Percentiles rank a stretch among this genome's conserved stretches.
These are phyloP conservation scores for Catharus ustulatus DNA, from an alignment of 2,797 vertebrate species.

Conservation along the genomic window DNA sequence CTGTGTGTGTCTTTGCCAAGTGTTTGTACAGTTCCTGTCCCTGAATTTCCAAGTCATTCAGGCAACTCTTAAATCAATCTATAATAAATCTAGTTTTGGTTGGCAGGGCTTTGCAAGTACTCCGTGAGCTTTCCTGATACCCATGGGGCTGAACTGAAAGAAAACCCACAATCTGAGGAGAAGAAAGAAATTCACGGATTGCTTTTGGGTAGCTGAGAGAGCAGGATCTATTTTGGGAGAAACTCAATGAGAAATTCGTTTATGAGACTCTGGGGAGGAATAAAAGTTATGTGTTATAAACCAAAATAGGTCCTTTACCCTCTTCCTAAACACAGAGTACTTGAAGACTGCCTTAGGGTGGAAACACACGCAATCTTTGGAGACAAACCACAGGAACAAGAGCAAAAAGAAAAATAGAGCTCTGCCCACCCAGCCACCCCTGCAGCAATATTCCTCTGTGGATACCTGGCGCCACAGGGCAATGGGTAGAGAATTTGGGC, in stretches of 20 bases:
- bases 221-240: conserved; percentile 35
- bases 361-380: not conserved
- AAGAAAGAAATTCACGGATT: conserved; percentile 18
- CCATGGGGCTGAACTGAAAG: not conserved
- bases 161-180: not conserved
- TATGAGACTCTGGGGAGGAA: conserved; percentile 36
- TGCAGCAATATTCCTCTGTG: not conserved
- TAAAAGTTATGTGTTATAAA: conserved; percentile 18
- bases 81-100: conserved; percentile 26
- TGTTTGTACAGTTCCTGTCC: not conserved
- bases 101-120: conserved; percentile 17
- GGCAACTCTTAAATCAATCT: conserved; percentile 13
- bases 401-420: not conserved
- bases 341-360: not conserved
- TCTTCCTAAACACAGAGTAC: not conserved
- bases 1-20: not conserved
- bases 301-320: conserved; percentile 36
- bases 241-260: conserved; percentile 52
- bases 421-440: not conserved
- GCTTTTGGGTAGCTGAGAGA: conserved; percentile 2
- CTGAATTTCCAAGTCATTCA: conserved; percentile 13
- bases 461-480: accelerated
- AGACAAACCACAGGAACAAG: not conserved
- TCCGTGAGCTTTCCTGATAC: not conserved
- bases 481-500: not conserved